Evolutionary conservation across 2,888 invertebrate genomes (phyloP).

Genomic region (Craniophora ligustri): DNA sequence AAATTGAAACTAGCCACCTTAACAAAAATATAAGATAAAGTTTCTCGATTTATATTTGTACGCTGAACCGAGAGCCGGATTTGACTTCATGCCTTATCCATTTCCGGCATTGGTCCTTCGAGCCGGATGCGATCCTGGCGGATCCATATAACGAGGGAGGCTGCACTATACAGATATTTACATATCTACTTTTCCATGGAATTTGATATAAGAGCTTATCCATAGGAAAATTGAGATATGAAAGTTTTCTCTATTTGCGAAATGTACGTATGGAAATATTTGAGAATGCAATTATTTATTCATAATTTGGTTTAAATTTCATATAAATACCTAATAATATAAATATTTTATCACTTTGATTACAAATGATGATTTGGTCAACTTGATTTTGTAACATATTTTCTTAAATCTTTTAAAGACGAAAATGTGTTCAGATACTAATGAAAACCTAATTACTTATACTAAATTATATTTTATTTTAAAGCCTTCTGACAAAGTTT

Average conservation of each 20-base stretch:
- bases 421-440: too few species aligned
- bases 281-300: neutral
- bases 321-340: too few species aligned
- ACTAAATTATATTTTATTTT: too few species aligned
- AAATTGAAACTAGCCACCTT: conserved; percentile 5
- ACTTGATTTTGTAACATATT: too few species aligned
- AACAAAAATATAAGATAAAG: neutral
- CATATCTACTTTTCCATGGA: conserved; percentile 41
- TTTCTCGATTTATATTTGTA: neutral
- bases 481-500: too few species aligned
- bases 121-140: conserved; percentile 75
- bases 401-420: too few species aligned
- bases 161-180: conserved; percentile 49
- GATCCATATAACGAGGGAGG: conserved; percentile 81
- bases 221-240: conserved; percentile 22
- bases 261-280: neutral
- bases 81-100: conserved; percentile 72
- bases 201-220: conserved; percentile 34
- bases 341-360: too few species aligned
- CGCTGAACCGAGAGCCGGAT: conserved; percentile 44
- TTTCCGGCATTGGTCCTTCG: conserved; percentile 78
- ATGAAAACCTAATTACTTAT: too few species aligned
- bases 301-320: neutral
- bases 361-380: too few species aligned
- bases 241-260: conserved; percentile 10